Percentiles rank a stretch among this genome's conserved stretches.
These are phyloP conservation scores for Myrmophylax atrothorax DNA, from an alignment of 2,113 vertebrate species.

Conservation along the genomic window DNA sequence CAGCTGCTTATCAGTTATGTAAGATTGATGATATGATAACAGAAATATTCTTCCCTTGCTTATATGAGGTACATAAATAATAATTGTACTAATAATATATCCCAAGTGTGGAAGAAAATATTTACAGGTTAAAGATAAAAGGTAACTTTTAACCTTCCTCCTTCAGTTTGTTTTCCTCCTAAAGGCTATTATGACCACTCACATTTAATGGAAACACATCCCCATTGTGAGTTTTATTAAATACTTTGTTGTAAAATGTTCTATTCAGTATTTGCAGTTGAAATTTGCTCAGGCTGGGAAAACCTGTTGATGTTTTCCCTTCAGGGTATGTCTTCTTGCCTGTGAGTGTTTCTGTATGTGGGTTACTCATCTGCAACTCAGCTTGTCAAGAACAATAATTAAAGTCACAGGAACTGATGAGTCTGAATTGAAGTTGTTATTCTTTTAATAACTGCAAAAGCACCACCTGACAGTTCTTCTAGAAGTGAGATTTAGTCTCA, in stretches of 20 bases:
- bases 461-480: background rate
- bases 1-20: background rate
- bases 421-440: background rate
- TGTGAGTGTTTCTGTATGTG: background rate
- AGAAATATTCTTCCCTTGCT: background rate
- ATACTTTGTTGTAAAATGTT: background rate
- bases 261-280: background rate
- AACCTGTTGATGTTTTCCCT: constrained; percentile 12
- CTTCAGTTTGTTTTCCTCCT: background rate
- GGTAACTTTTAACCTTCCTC: background rate
- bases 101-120: background rate
- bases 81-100: background rate
- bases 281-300: background rate
- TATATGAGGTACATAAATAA: background rate
- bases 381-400: background rate
- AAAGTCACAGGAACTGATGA: background rate
- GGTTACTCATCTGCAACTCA: background rate
- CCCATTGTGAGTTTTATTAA: background rate
- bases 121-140: background rate
- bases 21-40: background rate
- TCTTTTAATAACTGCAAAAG: background rate
- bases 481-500: background rate
- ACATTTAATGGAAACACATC: background rate
- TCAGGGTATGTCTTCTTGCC: background rate
- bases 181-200: background rate